These are phyloP conservation scores for Pandemis corylana DNA, from an alignment of 2,888 invertebrate species.

Conservation along the genomic window DNA sequence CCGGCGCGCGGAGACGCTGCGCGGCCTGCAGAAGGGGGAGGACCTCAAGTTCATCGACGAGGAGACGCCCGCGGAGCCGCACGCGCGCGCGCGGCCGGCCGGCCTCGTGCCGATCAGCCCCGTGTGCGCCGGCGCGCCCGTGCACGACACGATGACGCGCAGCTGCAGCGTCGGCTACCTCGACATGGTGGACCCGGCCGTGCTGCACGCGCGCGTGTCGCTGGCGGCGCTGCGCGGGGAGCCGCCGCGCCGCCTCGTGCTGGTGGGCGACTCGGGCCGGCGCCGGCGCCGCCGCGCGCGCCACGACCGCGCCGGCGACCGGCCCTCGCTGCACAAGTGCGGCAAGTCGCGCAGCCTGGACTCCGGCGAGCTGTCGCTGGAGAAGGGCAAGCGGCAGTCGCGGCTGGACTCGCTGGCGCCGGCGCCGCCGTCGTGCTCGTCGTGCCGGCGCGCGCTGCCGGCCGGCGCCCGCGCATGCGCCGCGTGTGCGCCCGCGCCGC, in stretches of 20 bases:
- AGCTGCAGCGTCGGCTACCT: constrained; percentile 96
- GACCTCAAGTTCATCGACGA: constrained; percentile 90
- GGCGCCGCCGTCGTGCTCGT: constrained; percentile 51
- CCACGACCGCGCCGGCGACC: constrained; percentile 58
- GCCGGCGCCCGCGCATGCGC: constrained; percentile 57
- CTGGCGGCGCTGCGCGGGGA: constrained; percentile 89
- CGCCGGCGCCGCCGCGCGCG: constrained; percentile 71
- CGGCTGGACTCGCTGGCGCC: constrained; percentile 47
- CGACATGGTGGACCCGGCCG: constrained; percentile 91
- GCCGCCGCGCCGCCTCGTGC: constrained; percentile 90
- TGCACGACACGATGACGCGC: constrained; percentile 89
- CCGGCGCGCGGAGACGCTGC: constrained; percentile 62
- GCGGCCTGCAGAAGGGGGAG: constrained; percentile 79
- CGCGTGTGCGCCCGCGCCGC: constrained; percentile 50
- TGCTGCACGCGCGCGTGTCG: constrained; percentile 90
- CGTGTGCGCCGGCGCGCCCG: constrained; percentile 72
- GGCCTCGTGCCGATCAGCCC: constrained; percentile 87
- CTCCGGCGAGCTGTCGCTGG: constrained; percentile 90
- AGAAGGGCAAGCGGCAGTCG: constrained; percentile 64
- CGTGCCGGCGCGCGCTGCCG: constrained; percentile 40
- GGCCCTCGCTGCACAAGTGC: constrained; percentile 87
- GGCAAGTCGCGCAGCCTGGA: constrained; percentile 94
- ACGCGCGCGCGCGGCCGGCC: constrained; percentile 83
- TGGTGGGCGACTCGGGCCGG: constrained; percentile 88
- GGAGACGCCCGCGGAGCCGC: constrained; percentile 69